A percentile compares a stretch with the other conserved stretches of the same genome.
Evolutionary conservation across 30 jellyfish, hydroid and myxozoan species (phyloP).

Genomic region (Nemopilema nomurai): DNA sequence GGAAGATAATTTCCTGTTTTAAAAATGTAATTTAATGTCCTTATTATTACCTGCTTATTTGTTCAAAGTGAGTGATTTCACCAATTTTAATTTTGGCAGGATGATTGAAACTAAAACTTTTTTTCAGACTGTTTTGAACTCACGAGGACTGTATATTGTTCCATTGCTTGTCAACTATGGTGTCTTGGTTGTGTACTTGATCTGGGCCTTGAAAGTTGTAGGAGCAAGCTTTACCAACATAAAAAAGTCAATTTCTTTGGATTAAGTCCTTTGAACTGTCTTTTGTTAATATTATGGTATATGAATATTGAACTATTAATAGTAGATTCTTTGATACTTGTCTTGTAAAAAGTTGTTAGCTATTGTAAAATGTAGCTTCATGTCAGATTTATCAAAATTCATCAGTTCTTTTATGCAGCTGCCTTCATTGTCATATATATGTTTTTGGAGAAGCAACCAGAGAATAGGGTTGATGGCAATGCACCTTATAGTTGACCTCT

Average conservation of each 20-base stretch:
- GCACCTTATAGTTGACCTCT: too few relatives aligned
- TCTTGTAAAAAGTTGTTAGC: neutral
- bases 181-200: slow-evolving; percentile 39
- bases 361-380: neutral
- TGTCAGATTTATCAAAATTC: neutral
- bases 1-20: neutral
- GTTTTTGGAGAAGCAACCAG: too few relatives aligned
- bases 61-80: neutral
- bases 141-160: slow-evolving; percentile 57
- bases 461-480: too few relatives aligned
- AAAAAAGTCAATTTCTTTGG: slow-evolving; percentile 24
- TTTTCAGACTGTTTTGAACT: slow-evolving; percentile 74
- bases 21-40: neutral
- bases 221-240: slow-evolving; percentile 76
- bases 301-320: too few relatives aligned
- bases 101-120: too few relatives aligned
- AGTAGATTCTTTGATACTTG: neutral
- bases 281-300: neutral
- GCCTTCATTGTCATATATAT: too few relatives aligned
- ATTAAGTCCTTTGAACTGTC: neutral
- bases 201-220: slow-evolving; percentile 75
- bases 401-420: neutral
- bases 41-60: too few relatives aligned
- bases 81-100: too few relatives aligned
- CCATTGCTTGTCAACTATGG: slow-evolving; percentile 67